Evolutionary conservation across 2,888 invertebrate genomes (phyloP), one percentile per base, ranked within the genome.

Genomic region (Erannis defoliaria): DNA sequence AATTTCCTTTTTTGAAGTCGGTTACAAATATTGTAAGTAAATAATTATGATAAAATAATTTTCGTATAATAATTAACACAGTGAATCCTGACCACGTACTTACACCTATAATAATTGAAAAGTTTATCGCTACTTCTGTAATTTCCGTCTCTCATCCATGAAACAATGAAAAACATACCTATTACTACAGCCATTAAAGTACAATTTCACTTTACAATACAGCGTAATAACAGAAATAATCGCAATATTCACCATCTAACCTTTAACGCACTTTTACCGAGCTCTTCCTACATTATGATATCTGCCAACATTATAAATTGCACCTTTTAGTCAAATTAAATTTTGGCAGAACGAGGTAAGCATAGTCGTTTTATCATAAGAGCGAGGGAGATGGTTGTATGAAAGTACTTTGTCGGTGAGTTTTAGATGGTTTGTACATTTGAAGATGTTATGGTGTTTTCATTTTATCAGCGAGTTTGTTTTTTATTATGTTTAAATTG

Each of bases 241-340:
- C 51, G 31, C 5, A 31, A 37, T 16, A 45, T 51, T 56, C 31
- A 31, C 5, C 19, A 9, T 4, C 31, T 9, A 46, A 55, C 53
- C 60, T 64, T 62, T 45, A 49, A 56, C 58, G 33, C 45, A 61
- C 55, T 59, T 59, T 68, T 62, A 54, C 50, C 37, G 64, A 37
- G 57, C 50, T 54, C 33, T 16, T 9, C 14, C 18, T 9, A 37
- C 26, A 59, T 65, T 69, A 67, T 69, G 62, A 67, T 58, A 58
- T 55, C 58, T 55, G 65, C 48, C 50, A 55, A 59, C 49, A 75
- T 75, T 75, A 76, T 76, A 77, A 78, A 76, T 79, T 71, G 76
- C 74, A 74, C 73, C 78, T 77, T 73, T 77, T 78, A 78, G 68
- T 70, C 63, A 74, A 77, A 80, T 78, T 76, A 77, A 77, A 77